Conservation (phyloP, 2,113 vertebrate species). For the Semicossyphus pulcher region DNA sequence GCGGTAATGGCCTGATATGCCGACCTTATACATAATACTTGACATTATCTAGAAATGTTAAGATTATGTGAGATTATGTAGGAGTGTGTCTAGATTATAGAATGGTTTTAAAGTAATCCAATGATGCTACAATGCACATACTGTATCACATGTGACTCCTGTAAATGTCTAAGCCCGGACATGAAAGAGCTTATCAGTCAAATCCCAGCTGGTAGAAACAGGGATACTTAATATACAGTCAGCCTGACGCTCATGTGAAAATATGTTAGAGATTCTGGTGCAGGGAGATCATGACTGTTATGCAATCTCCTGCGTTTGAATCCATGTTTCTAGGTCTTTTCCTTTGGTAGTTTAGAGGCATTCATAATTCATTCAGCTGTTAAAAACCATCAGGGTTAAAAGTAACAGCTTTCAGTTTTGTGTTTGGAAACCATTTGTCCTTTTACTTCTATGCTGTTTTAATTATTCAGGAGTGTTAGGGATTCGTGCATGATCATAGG, state of each 20-base stretch:
- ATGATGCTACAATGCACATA: constrained; percentile 45
- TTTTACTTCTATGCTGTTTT: background rate
- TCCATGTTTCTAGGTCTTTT: constrained; percentile 2
- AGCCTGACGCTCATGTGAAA: constrained; percentile 1
- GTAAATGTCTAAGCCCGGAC: constrained; percentile 45
- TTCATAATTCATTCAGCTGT: background rate
- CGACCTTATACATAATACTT: constrained; percentile 38
- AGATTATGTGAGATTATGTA: constrained; percentile 58
- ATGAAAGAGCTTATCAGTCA: constrained; percentile 52
- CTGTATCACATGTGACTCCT: constrained; percentile 41
- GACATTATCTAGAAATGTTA: constrained; percentile 43
- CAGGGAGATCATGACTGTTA: constrained; percentile 37
- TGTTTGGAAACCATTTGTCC: background rate
- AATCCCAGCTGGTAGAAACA: constrained; percentile 45
- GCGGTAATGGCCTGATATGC: constrained; percentile 27
- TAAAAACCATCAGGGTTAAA: background rate
- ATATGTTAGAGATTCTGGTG: constrained; percentile 14
- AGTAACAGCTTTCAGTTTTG: background rate
- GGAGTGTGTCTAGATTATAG: constrained; percentile 20
- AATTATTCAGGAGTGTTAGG: background rate
- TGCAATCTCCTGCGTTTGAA: constrained; percentile 12
- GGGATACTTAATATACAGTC: constrained; percentile 24
- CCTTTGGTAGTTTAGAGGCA: background rate
- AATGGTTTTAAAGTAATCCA: constrained; percentile 57
- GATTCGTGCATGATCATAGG: background rate